Evolutionary conservation across 2,113 vertebrate genomes (phyloP).

Genomic region (Sprattus sprattus): DNA sequence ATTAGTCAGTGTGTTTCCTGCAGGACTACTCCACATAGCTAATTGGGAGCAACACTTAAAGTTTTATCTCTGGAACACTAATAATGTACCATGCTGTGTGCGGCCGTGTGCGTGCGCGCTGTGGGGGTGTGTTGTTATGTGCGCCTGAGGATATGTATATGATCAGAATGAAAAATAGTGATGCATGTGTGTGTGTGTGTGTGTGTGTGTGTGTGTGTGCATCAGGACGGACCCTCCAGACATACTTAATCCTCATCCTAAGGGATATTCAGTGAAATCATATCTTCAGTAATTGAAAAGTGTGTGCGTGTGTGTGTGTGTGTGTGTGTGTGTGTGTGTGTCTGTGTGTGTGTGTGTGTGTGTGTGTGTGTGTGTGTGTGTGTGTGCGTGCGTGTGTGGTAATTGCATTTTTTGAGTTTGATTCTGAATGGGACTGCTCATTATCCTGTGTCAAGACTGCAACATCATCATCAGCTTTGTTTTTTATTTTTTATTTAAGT

Average conservation of each 20-base stretch:
- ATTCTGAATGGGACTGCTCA: background rate
- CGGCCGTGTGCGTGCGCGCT: background rate
- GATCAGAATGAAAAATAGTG: background rate
- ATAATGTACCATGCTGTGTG: constrained; percentile 88
- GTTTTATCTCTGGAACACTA: constrained; percentile 98
- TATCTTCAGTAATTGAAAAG: constrained; percentile 99
- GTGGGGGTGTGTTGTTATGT: background rate
- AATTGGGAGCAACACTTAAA: constrained; percentile 99
- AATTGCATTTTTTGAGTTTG: background rate
- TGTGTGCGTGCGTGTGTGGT: background rate
- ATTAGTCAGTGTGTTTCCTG: constrained; percentile 72
- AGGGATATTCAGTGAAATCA: constrained; percentile 88
- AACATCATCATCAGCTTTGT: background rate
- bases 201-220: background rate
- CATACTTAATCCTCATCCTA: constrained; percentile 96
- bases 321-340: constrained; percentile 68
- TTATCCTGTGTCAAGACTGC: background rate
- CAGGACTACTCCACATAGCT: constrained; percentile 92
- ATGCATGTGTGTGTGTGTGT: background rate
- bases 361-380: background rate
- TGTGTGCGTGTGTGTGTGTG: constrained; percentile 73
- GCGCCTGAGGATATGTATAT: background rate
- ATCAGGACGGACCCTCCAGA: constrained; percentile 94
- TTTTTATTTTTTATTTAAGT: background rate
- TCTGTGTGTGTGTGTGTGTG: constrained; percentile 68